phyloP scores from a whole-genome alignment of 2,797 vertebrate genomes.

The Crenuchus spilurus region DNA sequence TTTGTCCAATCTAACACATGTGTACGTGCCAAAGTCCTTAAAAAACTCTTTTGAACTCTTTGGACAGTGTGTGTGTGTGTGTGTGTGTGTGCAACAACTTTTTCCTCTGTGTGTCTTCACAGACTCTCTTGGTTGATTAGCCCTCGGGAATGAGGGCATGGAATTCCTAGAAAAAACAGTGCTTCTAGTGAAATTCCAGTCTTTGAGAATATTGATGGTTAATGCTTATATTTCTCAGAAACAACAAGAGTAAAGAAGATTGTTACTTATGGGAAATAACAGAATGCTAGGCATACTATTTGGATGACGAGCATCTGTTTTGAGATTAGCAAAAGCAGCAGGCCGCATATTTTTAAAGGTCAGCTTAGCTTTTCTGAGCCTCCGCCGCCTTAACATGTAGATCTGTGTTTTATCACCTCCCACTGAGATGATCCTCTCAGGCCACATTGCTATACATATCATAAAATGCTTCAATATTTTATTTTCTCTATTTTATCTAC shows the following conservation, averaged over 20 bases:
- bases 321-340: slow-evolving; percentile 20
- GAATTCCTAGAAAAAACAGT: slow-evolving; percentile 29
- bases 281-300: slow-evolving; percentile 13
- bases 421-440: slow-evolving; percentile 5
- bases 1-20: background rate
- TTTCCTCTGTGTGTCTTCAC: background rate
- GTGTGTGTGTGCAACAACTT: slow-evolving; percentile 10
- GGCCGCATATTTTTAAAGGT: slow-evolving; percentile 39
- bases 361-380: slow-evolving; percentile 33
- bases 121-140: slow-evolving; percentile 17
- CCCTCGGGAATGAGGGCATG: slow-evolving; percentile 44
- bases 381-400: slow-evolving; percentile 23
- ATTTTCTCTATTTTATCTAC: background rate
- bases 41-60: slow-evolving; percentile 11
- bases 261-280: slow-evolving; percentile 21
- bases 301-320: slow-evolving; percentile 32
- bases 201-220: slow-evolving; percentile 30
- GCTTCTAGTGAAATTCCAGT: slow-evolving; percentile 21
- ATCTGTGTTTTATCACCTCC: slow-evolving; percentile 18
- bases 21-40: slow-evolving; percentile 21
- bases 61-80: background rate
- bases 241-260: slow-evolving; percentile 18
- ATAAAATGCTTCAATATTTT: background rate
- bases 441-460: background rate
- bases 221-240: slow-evolving; percentile 31